Evolutionary conservation across 2,113 vertebrate genomes (phyloP).

Genomic region (Pyrgilauda ruficollis): DNA sequence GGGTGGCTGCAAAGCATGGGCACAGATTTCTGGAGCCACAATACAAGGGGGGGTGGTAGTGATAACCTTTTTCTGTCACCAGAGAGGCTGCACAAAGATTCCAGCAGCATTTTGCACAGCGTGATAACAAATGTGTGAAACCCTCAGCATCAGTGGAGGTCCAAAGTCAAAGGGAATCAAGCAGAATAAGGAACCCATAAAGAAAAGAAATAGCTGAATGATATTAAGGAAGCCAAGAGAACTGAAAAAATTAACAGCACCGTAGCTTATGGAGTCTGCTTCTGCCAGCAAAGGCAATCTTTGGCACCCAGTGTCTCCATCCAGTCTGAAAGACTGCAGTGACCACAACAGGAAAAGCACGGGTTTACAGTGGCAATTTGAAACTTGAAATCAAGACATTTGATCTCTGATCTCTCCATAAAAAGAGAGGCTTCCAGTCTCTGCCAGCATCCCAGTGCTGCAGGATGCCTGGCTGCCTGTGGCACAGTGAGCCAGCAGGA

Average conservation of each 20-base stretch:
- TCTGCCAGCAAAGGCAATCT: constrained; percentile 20
- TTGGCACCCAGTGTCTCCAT: not conserved
- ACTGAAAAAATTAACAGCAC: constrained; percentile 27
- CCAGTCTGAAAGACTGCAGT: not conserved
- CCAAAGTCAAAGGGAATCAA: constrained; percentile 30
- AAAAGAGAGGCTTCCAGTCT: not conserved
- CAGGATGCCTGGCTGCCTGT: not conserved
- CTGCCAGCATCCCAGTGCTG: fast-evolving
- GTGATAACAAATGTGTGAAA: constrained; percentile 46
- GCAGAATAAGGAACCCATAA: not conserved
- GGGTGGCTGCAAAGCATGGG: not conserved
- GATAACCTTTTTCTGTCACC: not conserved
- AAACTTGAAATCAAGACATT: not conserved
- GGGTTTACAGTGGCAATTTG: not conserved
- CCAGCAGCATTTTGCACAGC: constrained; percentile 40
- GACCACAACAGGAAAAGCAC: not conserved
- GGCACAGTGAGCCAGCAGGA: not conserved
- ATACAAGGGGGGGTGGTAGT: not conserved
- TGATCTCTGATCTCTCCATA: not conserved
- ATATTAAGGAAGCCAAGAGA: constrained; percentile 27
- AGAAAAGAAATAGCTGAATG: constrained; percentile 9
- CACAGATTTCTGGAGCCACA: not conserved
- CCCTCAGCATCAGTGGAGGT: not conserved
- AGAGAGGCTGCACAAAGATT: constrained; percentile 20
- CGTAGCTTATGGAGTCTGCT: constrained; percentile 1